Percentiles rank a stretch among this genome's conserved stretches.
These are phyloP conservation scores for Dorcus hopei DNA, from an alignment of 2,888 invertebrate genomes.

Conservation along the genomic window DNA sequence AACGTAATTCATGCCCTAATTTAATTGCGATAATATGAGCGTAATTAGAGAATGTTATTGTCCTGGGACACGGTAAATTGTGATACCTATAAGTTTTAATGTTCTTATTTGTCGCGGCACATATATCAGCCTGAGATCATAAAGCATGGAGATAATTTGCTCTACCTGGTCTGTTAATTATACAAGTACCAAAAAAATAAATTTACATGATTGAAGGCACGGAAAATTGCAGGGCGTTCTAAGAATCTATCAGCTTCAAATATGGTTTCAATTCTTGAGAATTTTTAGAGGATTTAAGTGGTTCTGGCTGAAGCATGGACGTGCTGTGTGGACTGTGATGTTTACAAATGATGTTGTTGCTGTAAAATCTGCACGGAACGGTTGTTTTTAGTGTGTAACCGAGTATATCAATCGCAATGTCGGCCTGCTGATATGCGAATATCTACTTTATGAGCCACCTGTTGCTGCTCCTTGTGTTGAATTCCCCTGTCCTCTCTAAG, in stretches of 20 bases:
- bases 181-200: too few relatives aligned
- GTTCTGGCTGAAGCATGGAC: too few relatives aligned
- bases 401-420: conserved; percentile 48
- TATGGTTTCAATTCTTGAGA: too few relatives aligned
- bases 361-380: not conserved
- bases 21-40: conserved; percentile 38
- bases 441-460: conserved; percentile 55
- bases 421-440: conserved; percentile 52
- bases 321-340: too few relatives aligned
- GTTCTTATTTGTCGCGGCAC: conserved; percentile 31
- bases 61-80: conserved; percentile 34
- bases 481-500: conserved; percentile 31
- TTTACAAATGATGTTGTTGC: not conserved
- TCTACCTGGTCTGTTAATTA: too few relatives aligned
- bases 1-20: conserved; percentile 32
- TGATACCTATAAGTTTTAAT: conserved; percentile 37
- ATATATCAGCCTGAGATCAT: conserved; percentile 19
- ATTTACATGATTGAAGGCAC: too few relatives aligned
- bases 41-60: conserved; percentile 35
- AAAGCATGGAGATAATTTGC: too few relatives aligned
- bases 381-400: conserved; percentile 7
- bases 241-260: too few relatives aligned
- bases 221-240: too few relatives aligned
- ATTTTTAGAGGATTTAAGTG: too few relatives aligned
- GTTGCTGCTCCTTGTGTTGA: conserved; percentile 41